Evolutionary conservation across 1,140 invertebrate species (phyloP), one percentile per base, ranked within the genome.

Genomic region (Monomorium pharaonis): DNA sequence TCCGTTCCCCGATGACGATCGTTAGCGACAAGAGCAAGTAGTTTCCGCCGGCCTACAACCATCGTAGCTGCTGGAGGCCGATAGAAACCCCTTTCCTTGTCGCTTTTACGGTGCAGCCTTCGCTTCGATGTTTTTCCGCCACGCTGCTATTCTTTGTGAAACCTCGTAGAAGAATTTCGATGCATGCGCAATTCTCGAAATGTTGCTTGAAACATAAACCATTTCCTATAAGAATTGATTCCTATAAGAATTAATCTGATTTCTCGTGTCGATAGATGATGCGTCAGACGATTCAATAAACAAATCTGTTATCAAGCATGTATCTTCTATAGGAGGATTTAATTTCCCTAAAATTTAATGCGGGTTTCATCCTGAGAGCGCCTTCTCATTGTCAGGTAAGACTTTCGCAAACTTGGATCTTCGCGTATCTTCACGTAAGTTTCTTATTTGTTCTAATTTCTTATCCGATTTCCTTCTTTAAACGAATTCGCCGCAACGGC

Each of bases 11-110:
- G 42, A 56, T 81, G 89, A 70, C 92, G 94, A 94, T 92, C 86
- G 90, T 92, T 86, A 91, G 93, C 94, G 92, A 93, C 92, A 94
- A 94, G 93, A 95, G 97, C 97, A 97, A 98, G 97, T 98, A 98
- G 97, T 98, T 98, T 98, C 97, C 97, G 97, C 97, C 97, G 97
- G 97, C 97, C 97, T 98, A 98, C 97, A 98, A 97, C 95, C 92
- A 94, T 94, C 89, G 95, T 96, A 95, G 94, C 96, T 97, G 97
- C 97, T 98, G 97, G 97, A 98, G 97, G 97, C 97, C 97, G 97
- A 98, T 97, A 97, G 97, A 98, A 98, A 98, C 97, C 97, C 97
- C 97, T 98, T 94, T 94, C 88, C 94, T 93, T 92, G 91, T 92
- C 89, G 89, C 63, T 63, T 74, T 87, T 76, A 54, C 27, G 18